Base-by-base conservation (phyloP, 64 coral and sea anemone genomes). In the Pocillopora verrucosa region DNA sequence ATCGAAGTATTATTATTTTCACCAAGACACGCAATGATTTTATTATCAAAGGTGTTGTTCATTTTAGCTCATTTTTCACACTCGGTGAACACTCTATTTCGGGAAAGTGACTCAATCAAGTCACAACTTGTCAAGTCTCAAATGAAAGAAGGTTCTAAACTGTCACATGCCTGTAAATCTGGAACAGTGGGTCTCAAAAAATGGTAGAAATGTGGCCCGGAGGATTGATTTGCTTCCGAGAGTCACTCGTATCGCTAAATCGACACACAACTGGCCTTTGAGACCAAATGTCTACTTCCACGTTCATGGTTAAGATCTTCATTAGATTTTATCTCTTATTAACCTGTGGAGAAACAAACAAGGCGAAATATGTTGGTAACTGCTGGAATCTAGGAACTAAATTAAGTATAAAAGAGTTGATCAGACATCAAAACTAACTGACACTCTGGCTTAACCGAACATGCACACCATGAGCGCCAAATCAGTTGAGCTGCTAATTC, bases 21-120 rank as follows among this genome's bases (percentile, higher is more conserved):
- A 51, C 41, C 62, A n/a, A 57, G 22, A 45, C 82, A 85, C 82
- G 82, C 82, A 85, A 85, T n/a, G 22, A 3, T 72, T 38, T 65
- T 79, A 0, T 56, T 56, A 77, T 20, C 75, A 56, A 38, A 56
- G 9, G 30, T 57, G 57, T 26, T 34, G 5, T 70, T 24, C 22
- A 63, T 70, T 70, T 26, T 11, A 11, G 22, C 5, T 70, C 9
- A 70, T 70, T 70, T 70, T n/a, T 70, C n/a, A 11, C 67, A 30
- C 20, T 68, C 10, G 20, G 11, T 10, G 11, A 20, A 30, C 67
- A 24, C 67, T 70, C 22, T 24, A 10, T 70, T 11, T 25, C 22
- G 22, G 67, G 25, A 70, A 15, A 13, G 61, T 25, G 1, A 24
- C 3, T 1, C 11, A 70, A 24, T 70, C 22, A 70, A 24, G 12